Conservation (phyloP, 2,113 vertebrate genomes). For the Chitala chitala region DNA sequence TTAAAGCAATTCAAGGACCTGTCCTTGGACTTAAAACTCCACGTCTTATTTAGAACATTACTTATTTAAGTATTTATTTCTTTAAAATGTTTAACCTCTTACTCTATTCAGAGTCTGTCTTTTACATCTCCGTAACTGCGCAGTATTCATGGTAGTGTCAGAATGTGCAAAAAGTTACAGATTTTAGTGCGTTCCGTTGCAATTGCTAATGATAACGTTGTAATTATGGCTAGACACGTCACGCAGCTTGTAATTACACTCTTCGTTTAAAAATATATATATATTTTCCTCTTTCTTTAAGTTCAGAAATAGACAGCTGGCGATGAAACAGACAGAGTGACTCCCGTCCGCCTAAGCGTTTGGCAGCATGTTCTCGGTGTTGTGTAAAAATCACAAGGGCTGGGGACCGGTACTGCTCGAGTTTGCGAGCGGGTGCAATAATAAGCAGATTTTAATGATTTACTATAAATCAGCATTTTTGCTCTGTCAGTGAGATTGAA, state of each 20-base stretch:
- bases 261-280: constrained; percentile 65
- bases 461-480: constrained; percentile 92
- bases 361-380: constrained; percentile 75
- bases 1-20: not conserved
- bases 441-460: constrained; percentile 92
- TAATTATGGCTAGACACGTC: not conserved
- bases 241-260: constrained; percentile 36
- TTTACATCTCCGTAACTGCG: not conserved
- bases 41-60: too few relatives aligned
- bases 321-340: constrained; percentile 55
- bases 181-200: not conserved
- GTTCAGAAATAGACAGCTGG: constrained; percentile 57
- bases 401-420: constrained; percentile 41
- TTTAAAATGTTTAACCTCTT: not conserved
- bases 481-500: constrained; percentile 86
- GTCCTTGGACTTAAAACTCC: constrained; percentile 34
- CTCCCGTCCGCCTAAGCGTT: constrained; percentile 41
- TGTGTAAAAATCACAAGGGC: constrained; percentile 73
- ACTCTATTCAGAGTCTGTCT: not conserved
- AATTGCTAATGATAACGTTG: not conserved
- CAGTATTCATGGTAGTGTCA: not conserved
- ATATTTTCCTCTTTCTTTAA: not conserved
- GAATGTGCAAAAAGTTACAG: too few relatives aligned
- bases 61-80: not conserved
- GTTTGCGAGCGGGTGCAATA: constrained; percentile 71